Conservation (phyloP, 2,797 vertebrate genomes). For the Chaunax sp. region DNA sequence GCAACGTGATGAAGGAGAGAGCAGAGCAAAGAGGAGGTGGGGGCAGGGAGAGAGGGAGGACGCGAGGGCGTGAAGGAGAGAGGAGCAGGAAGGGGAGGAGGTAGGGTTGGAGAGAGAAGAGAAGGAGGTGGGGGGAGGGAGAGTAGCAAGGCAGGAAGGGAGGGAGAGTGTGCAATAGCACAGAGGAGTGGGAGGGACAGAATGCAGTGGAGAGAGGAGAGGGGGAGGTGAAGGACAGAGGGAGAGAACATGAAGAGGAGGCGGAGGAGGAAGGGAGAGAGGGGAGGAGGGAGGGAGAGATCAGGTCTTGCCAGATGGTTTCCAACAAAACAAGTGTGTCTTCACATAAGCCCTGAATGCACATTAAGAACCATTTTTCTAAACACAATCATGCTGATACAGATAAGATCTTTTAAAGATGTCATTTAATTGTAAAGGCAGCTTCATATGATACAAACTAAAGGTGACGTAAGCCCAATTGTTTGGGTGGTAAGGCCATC, state of each 20-base stretch:
- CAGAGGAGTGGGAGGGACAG: constrained; percentile 80
- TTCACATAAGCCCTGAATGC: constrained; percentile 61
- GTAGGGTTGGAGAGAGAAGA: constrained; percentile 39
- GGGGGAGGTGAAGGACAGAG: constrained; percentile 78
- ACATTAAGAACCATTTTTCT: constrained; percentile 23
- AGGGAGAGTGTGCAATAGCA: constrained; percentile 57
- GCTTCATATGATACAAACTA: background rate
- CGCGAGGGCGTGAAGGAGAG: constrained; percentile 35
- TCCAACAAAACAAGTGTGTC: constrained; percentile 80
- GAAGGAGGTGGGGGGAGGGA: constrained; percentile 30
- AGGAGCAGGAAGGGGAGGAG: constrained; percentile 36
- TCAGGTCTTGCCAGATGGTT: constrained; percentile 82
- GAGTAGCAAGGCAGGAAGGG: constrained; percentile 44
- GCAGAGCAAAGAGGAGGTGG: constrained; percentile 64
- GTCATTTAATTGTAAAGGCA: background rate
- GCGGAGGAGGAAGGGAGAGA: constrained; percentile 62
- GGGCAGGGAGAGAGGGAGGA: constrained; percentile 53
- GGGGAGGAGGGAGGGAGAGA: constrained; percentile 64
- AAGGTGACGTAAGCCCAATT: background rate
- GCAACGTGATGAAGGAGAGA: constrained; percentile 70
- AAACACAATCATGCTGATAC: constrained; percentile 7
- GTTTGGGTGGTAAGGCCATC: background rate
- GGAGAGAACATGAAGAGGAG: constrained; percentile 76
- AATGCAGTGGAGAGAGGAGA: constrained; percentile 67
- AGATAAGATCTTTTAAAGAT: background rate